Percentiles rank a stretch among this genome's conserved stretches.
phyloP scores from a whole-genome alignment of 92 coral and sea anemone genomes.

The Porites lobata region DNA sequence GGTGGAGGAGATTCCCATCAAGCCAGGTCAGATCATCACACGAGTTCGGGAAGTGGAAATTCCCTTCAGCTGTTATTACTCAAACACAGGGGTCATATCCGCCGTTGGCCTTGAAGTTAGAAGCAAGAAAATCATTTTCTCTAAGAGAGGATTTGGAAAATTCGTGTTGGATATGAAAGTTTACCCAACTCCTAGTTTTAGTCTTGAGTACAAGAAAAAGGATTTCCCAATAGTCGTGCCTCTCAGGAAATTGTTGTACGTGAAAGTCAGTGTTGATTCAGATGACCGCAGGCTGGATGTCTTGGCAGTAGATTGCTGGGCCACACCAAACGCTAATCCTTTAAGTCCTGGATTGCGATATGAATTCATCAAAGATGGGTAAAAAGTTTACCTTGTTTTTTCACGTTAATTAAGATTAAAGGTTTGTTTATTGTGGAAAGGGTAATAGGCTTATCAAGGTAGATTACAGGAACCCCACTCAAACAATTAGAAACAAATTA shows the following conservation, averaged over 20 bases:
- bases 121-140: slow-evolving; percentile 70
- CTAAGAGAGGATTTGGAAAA: slow-evolving; percentile 75
- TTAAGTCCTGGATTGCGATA: not conserved
- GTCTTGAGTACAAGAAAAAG: slow-evolving; percentile 20
- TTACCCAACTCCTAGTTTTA: slow-evolving; percentile 44
- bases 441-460: too few species aligned
- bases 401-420: too few species aligned
- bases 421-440: too few species aligned
- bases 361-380: slow-evolving; percentile 27
- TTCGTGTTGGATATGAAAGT: slow-evolving; percentile 37
- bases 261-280: slow-evolving; percentile 68
- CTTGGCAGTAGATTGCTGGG: slow-evolving; percentile 70
- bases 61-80: slow-evolving; percentile 82
- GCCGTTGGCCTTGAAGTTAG: slow-evolving; percentile 79
- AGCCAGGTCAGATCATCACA: slow-evolving; percentile 71
- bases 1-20: slow-evolving; percentile 68
- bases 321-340: slow-evolving; percentile 63
- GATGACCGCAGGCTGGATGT: slow-evolving; percentile 66
- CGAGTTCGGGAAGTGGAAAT: slow-evolving; percentile 82
- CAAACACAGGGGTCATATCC: slow-evolving; percentile 68
- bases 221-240: slow-evolving; percentile 68
- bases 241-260: slow-evolving; percentile 62
- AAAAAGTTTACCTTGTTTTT: not conserved
- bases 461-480: too few species aligned
- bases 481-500: too few species aligned